Evolutionary conservation across 2,797 vertebrate species (phyloP).

Genomic region (Brachyrhaphis roseni): DNA sequence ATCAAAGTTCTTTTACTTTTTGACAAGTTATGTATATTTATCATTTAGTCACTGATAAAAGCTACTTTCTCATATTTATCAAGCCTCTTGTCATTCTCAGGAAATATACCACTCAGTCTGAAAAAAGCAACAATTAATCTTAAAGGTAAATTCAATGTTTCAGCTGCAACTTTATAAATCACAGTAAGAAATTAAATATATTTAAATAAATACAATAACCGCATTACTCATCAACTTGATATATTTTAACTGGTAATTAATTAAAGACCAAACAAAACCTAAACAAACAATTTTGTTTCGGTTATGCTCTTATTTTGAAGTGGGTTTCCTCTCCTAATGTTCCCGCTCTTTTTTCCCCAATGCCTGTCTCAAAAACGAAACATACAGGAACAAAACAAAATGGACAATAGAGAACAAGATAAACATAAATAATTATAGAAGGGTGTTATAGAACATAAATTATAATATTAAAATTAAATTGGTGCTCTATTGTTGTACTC

Average conservation of each 20-base stretch:
- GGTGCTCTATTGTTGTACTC: no score
- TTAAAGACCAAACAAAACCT: background rate
- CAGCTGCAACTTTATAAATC: background rate
- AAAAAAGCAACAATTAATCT: background rate
- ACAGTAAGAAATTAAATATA: background rate
- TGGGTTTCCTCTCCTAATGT: no score
- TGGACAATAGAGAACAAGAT: no score
- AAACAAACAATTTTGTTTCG: background rate
- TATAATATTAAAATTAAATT: no score
- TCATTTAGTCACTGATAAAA: background rate
- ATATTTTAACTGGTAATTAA: background rate
- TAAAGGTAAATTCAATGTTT: background rate
- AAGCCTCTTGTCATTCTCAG: background rate
- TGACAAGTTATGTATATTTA: background rate
- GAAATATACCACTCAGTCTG: background rate
- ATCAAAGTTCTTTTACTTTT: background rate
- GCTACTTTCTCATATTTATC: background rate
- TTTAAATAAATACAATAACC: background rate
- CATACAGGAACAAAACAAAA: no score
- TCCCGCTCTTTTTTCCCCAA: no score
- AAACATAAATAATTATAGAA: no score
- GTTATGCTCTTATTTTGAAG: no score
- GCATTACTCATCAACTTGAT: background rate
- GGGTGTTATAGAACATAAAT: no score
- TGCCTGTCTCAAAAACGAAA: no score